These are phyloP conservation scores for Zapus hudsonius DNA, from an alignment of 2,113 vertebrate genomes.

Conservation along the genomic window DNA sequence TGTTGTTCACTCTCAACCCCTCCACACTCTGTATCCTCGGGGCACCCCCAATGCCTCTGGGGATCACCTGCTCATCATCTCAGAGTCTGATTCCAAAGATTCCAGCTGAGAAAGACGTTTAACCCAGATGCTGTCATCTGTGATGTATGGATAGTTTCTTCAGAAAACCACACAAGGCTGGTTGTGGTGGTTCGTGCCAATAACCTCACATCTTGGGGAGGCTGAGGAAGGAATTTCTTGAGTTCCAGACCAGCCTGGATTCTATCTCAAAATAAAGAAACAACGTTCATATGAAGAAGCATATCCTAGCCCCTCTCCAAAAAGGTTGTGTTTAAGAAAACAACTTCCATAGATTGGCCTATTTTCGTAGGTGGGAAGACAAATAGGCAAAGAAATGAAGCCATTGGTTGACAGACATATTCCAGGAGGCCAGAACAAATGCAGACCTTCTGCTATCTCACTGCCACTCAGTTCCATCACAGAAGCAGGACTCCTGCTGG, in stretches of 20 bases:
- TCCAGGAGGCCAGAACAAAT: neutral
- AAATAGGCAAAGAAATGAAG: neutral
- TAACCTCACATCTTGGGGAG: neutral
- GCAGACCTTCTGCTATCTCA: neutral
- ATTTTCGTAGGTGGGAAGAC: neutral
- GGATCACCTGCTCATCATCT: neutral
- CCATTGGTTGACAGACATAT: neutral
- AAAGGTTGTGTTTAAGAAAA: neutral
- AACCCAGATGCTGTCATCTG: neutral
- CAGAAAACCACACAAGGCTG: neutral
- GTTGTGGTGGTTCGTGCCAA: neutral
- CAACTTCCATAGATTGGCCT: neutral
- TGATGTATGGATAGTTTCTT: neutral
- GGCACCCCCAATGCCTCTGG: neutral
- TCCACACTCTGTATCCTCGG: neutral
- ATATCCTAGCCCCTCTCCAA: neutral
- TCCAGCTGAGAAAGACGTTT: neutral
- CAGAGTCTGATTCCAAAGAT: neutral
- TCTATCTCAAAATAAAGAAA: neutral
- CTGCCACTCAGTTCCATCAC: neutral
- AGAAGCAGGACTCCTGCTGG: neutral
- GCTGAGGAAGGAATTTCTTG: neutral
- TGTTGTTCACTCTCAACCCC: neutral
- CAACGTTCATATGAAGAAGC: neutral
- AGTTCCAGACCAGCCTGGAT: neutral